These are phyloP conservation scores for Trissonchulus latispiculum DNA, from an alignment of 2,888 invertebrate species.

Conservation along the genomic window DNA sequence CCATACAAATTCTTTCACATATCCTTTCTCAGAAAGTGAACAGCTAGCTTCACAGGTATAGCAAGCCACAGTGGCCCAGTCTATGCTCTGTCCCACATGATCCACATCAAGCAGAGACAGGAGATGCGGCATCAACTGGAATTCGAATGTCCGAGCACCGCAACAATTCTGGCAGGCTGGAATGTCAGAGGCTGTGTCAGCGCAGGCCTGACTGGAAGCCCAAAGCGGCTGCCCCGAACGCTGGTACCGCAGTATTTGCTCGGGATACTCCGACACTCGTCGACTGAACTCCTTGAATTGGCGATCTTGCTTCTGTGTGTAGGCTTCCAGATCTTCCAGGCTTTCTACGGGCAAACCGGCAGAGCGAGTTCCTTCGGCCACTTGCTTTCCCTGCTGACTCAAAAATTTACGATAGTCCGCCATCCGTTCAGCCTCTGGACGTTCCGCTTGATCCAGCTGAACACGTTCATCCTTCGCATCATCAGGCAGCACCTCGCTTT, in stretches of 20 bases:
- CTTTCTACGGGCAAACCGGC: conserved; percentile 31
- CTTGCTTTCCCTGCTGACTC: conserved; percentile 25
- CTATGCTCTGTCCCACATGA: conserved; percentile 51
- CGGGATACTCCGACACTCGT: conserved; percentile 59
- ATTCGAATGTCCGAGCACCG: conserved; percentile 70
- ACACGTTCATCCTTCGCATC: background rate
- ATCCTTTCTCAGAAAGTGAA: conserved; percentile 53
- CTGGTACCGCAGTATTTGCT: conserved; percentile 56
- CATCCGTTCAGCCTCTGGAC: conserved; percentile 43
- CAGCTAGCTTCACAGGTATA: conserved; percentile 78
- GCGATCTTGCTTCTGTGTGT: conserved; percentile 57
- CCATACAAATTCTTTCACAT: conserved; percentile 66
- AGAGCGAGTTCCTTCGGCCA: no score
- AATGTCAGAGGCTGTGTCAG: conserved; percentile 48
- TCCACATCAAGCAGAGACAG: conserved; percentile 39
- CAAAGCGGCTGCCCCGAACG: background rate
- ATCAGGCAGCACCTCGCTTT: conserved; percentile 30
- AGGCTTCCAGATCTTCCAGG: conserved; percentile 26
- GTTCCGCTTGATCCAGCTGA: no score
- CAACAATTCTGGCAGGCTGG: conserved; percentile 65
- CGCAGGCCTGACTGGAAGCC: no score
- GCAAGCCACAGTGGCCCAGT: conserved; percentile 78
- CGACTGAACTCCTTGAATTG: conserved; percentile 66
- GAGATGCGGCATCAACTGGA: conserved; percentile 58
- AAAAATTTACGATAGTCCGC: conserved; percentile 54